A percentile compares a stretch with the other conserved stretches of the same genome.
Evolutionary conservation across 2,797 vertebrate genomes (phyloP).

Genomic region (Galago senegalensis): DNA sequence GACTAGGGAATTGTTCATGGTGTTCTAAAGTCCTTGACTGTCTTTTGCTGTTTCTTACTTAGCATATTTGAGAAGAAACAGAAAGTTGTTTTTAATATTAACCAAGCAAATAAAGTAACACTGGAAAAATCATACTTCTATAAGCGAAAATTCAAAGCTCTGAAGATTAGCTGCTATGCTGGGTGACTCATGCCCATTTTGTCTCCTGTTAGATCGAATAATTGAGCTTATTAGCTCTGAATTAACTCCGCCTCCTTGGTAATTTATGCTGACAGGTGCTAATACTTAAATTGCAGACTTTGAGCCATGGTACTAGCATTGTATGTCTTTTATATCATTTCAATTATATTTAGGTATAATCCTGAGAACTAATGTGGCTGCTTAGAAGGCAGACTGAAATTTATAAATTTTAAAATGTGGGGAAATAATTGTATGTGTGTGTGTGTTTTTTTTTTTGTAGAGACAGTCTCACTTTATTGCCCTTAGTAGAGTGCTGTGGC

Average conservation of each 20-base stretch:
- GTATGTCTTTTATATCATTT: slow-evolving; percentile 26
- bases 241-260: slow-evolving; percentile 45
- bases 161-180: slow-evolving; percentile 18
- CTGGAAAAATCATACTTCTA: slow-evolving; percentile 6
- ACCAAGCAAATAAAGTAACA: slow-evolving; percentile 6
- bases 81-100: slow-evolving; percentile 62
- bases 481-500: no score
- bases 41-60: not conserved
- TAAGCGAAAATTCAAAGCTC: slow-evolving; percentile 38
- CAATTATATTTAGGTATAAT: slow-evolving; percentile 19
- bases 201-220: slow-evolving; percentile 17
- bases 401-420: not conserved
- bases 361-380: slow-evolving; percentile 14
- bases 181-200: not conserved
- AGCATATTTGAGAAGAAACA: slow-evolving; percentile 17
- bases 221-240: slow-evolving; percentile 42
- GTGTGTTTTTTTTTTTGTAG: no score
- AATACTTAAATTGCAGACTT: slow-evolving; percentile 24
- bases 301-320: not conserved
- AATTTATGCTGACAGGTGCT: not conserved
- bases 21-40: not conserved
- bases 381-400: slow-evolving; percentile 17
- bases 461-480: no score
- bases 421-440: not conserved
- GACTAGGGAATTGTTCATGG: not conserved